Evolutionary conservation across 2,797 vertebrate genomes (phyloP), one percentile per base, ranked within the genome.

Genomic region (Rhinella marina): DNA sequence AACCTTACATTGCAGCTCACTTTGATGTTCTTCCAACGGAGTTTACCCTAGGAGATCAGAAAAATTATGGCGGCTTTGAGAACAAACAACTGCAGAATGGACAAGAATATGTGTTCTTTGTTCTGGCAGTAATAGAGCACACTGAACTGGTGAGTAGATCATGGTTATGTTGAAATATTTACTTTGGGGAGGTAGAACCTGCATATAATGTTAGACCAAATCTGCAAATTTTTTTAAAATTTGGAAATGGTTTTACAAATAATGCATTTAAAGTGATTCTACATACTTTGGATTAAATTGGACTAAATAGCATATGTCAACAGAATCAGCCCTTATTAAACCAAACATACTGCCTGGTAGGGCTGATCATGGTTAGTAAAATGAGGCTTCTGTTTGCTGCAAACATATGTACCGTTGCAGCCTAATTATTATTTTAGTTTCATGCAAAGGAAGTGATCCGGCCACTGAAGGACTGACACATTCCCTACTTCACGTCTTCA

Each of bases 41-140:
- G 90, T 99, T 99, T 93, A 98, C 96, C 0, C 92, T 99, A 90
- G 98, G 98, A 91, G 97, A 99, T 91, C 95, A 95, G 86, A 98
- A 98, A 91, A 94, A 95, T 91, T 99, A 99, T 1, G 97, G 97
- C 81, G 97, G 98, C 92, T 99, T 99, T 93, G 96, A 98, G 91
- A 99, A 99, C 94, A 98, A 97, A 91, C 97, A 96, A 52, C 97
- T 99, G 82, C 97, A 97, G 89, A 99, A 96, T 12, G 97, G 98
- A 90, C 98, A 99, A 92, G 98, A 99, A 93, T 99, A 99, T 85
- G 96, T 99, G 91, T 98, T 99, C 94, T 99, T 99, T 84, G 97
- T 99, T 82, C 94, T 99, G 66, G 98, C 98, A 3, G 96, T 98
- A 87, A 95, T 99, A 94, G 98, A 99, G 87, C 97, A 97, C 90